phyloP scores from a whole-genome alignment of 2,113 vertebrate species.

The Zingel zingel region DNA sequence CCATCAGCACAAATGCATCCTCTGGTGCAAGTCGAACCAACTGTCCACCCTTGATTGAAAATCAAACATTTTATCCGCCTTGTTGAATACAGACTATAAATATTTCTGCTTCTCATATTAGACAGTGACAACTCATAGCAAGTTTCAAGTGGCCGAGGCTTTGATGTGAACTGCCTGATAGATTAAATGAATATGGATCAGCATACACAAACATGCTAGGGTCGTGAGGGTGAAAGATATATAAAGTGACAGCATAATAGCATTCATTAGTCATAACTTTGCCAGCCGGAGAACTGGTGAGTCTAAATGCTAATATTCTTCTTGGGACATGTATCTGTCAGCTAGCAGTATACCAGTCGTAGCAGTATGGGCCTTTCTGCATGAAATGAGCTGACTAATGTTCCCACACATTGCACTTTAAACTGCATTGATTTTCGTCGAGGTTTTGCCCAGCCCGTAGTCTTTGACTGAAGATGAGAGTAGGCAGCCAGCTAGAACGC shows the following conservation, averaged over 20 bases:
- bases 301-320: conserved; percentile 63
- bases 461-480: conserved; percentile 33
- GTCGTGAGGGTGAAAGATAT: conserved; percentile 20
- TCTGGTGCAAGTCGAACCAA: background rate
- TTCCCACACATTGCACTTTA: conserved; percentile 41
- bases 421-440: conserved; percentile 55
- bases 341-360: conserved; percentile 5
- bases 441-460: conserved; percentile 8
- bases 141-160: conserved; percentile 21
- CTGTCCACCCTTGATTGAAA: background rate
- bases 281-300: conserved; percentile 24
- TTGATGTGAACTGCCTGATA: conserved; percentile 21
- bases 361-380: conserved; percentile 21
- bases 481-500: conserved; percentile 4
- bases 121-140: background rate
- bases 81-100: conserved; percentile 9
- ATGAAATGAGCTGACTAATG: conserved; percentile 52
- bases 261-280: conserved; percentile 55
- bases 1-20: background rate
- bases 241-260: conserved; percentile 28
- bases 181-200: conserved; percentile 27
- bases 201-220: conserved; percentile 19
- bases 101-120: conserved; percentile 8
- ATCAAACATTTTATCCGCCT: background rate
- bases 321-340: conserved; percentile 47